Percentiles rank a stretch among this genome's conserved stretches.
phyloP scores from a whole-genome alignment of 2,113 vertebrate species.

The Malurus cyaneus region DNA sequence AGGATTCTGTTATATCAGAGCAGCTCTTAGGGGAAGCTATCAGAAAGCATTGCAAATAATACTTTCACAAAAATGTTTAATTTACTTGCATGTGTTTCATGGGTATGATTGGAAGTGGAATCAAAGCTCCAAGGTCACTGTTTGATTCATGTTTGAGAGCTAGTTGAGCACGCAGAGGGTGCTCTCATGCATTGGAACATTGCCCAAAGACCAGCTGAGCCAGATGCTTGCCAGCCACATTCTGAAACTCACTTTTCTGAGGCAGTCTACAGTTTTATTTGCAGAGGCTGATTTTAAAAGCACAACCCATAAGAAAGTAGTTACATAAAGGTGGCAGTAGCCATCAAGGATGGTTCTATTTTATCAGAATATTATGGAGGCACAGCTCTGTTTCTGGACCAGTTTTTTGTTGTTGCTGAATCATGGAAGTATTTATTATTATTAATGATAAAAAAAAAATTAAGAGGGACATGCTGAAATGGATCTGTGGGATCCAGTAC shows the following conservation, averaged over 20 bases:
- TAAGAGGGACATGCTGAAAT: neutral
- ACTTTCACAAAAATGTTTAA: neutral
- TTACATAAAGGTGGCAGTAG: neutral
- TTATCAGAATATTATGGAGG: neutral
- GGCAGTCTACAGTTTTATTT: neutral
- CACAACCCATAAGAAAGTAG: neutral
- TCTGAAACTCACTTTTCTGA: neutral
- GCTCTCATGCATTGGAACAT: neutral
- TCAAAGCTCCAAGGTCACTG: neutral
- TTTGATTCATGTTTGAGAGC: neutral
- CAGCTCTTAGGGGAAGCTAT: neutral
- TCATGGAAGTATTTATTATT: neutral
- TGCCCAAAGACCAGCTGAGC: neutral
- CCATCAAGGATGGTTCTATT: neutral
- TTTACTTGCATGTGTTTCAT: neutral
- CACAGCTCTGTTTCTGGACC: neutral
- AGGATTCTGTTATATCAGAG: neutral
- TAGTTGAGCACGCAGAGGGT: neutral
- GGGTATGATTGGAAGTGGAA: neutral
- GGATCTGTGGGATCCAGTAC: neutral
- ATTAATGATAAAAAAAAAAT: neutral
- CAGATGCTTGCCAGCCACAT: neutral
- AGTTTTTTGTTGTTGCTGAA: neutral
- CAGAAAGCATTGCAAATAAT: neutral
- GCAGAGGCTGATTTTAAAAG: neutral